Conservation (phyloP, 2,888 invertebrate genomes). For the Stegana nigrithorax region DNA sequence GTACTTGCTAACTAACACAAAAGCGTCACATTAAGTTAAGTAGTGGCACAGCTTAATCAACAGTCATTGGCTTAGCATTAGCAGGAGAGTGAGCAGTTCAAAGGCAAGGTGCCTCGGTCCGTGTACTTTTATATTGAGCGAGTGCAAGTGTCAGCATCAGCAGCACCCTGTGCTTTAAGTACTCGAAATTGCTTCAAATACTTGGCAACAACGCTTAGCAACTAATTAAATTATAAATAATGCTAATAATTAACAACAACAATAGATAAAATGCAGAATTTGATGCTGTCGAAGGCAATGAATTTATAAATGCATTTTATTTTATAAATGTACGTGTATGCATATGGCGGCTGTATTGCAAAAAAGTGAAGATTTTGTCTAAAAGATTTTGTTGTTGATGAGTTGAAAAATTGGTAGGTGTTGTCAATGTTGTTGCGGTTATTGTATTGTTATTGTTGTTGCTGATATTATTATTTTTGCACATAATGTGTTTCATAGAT, state of each 20-base stretch:
- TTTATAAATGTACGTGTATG: no score
- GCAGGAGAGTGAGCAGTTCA: background rate
- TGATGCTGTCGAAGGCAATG: background rate
- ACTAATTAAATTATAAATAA: constrained; percentile 18
- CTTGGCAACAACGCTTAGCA: background rate
- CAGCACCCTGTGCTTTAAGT: no score
- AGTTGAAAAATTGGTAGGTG: background rate
- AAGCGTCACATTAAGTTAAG: no score
- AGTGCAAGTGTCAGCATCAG: no score
- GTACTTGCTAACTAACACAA: no score
- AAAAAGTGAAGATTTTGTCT: no score
- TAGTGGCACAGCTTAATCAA: constrained; percentile 15
- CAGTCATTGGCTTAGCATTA: constrained; percentile 13
- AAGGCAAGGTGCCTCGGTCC: no score
- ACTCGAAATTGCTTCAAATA: no score
- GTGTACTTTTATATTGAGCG: no score
- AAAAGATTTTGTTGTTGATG: background rate
- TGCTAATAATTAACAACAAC: constrained; percentile 4
- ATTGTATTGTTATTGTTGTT: background rate
- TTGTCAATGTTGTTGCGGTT: background rate
- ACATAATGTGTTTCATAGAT: constrained; percentile 11
- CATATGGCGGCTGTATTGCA: no score
- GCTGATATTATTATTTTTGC: background rate
- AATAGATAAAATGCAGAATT: no score
- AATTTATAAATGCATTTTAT: background rate